Evolutionary conservation across 2,113 vertebrate species (phyloP).

Genomic region (Ciconia boyciana): DNA sequence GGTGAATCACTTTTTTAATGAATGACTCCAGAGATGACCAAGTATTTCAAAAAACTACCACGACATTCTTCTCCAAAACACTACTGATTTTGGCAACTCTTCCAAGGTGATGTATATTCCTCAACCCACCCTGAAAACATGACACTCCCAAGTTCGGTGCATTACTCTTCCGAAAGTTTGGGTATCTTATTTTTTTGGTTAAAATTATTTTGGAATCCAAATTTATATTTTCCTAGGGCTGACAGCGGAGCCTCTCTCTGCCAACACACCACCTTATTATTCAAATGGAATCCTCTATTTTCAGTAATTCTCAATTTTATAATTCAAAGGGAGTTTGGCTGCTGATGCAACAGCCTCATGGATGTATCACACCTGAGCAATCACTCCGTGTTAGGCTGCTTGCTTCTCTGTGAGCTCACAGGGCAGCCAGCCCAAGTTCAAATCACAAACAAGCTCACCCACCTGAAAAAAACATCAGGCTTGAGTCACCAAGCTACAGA

Average conservation of each 20-base stretch:
- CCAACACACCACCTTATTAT: neutral
- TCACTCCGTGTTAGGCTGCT: neutral
- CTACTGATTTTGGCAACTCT: neutral
- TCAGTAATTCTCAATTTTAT: too few species aligned
- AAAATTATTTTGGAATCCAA: neutral
- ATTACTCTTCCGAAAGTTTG: neutral
- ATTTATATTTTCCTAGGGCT: neutral
- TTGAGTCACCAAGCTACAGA: neutral
- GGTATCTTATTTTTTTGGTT: neutral
- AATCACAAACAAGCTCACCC: neutral
- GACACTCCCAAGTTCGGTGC: neutral
- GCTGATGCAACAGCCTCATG: neutral
- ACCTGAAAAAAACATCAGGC: neutral
- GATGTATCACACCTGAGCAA: neutral
- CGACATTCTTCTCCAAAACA: neutral
- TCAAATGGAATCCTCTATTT: neutral
- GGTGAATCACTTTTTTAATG: neutral
- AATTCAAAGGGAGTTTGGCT: neutral
- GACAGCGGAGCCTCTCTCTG: neutral
- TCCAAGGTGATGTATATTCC: neutral
- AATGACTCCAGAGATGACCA: neutral
- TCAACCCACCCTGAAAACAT: neutral
- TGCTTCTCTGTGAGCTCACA: rapidly evolving
- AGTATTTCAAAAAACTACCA: neutral
- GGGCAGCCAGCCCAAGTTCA: neutral